These are phyloP conservation scores for Tenrec ecaudatus DNA, from an alignment of 2,113 vertebrate genomes.

Conservation along the genomic window DNA sequence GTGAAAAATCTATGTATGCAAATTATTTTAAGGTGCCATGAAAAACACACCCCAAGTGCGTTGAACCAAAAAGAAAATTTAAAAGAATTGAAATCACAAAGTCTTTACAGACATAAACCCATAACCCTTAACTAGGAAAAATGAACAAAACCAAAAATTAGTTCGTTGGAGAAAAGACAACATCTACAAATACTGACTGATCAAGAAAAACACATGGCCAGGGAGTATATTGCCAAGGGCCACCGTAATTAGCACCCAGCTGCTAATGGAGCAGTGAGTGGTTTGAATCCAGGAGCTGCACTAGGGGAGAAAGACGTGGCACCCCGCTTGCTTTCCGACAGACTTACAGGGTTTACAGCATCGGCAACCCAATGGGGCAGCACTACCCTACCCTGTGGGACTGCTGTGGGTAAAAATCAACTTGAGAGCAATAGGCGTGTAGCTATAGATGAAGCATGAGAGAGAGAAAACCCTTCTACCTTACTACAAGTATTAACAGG, in stretches of 20 bases:
- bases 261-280: too few species aligned
- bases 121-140: neutral
- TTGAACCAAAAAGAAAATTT: slow-evolving; percentile 13
- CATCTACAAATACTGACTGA: neutral
- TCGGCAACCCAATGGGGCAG: neutral
- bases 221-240: too few species aligned
- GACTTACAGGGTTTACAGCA: neutral
- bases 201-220: neutral
- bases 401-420: too few species aligned
- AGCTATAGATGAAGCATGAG: neutral
- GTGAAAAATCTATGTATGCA: neutral
- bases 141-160: neutral
- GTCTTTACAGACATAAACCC: neutral
- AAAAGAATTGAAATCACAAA: neutral
- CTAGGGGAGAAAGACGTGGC: too few species aligned
- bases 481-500: neutral
- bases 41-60: neutral
- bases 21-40: neutral
- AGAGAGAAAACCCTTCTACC: neutral
- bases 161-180: neutral
- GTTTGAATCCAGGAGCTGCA: too few species aligned
- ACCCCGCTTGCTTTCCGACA: neutral
- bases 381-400: too few species aligned
- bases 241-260: too few species aligned
- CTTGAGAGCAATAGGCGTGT: neutral